A percentile compares a stretch with the other conserved stretches of the same genome.
Evolutionary conservation across 2,888 invertebrate genomes (phyloP).

Genomic region (Tetragonisca angustula): DNA sequence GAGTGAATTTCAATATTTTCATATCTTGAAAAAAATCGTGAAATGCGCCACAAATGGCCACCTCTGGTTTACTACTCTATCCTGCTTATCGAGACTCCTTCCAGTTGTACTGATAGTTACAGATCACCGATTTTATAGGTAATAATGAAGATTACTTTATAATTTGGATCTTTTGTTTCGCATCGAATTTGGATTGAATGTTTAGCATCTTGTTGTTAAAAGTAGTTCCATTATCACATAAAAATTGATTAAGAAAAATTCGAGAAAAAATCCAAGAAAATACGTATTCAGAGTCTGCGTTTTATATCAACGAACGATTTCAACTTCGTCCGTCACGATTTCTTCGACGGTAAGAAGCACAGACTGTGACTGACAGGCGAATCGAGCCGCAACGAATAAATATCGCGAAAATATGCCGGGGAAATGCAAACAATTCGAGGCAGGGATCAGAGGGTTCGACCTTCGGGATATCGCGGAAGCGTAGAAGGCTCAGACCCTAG

Average conservation of each 20-base stretch:
- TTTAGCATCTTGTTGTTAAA: too few species aligned
- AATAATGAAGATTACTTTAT: too few species aligned
- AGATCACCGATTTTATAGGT: too few species aligned
- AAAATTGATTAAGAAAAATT: not conserved
- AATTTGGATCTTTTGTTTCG: too few species aligned
- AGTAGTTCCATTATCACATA: too few species aligned
- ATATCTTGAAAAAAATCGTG: too few species aligned
- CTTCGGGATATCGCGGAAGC: conserved; percentile 26
- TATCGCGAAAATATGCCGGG: conserved; percentile 79
- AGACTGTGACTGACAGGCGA: conserved; percentile 77
- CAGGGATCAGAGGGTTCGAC: conserved; percentile 39
- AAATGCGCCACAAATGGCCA: too few species aligned
- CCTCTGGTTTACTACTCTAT: too few species aligned
- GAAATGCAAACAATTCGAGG: conserved; percentile 81
- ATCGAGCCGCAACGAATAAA: conserved; percentile 77
- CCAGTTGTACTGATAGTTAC: too few species aligned
- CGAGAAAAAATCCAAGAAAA: not conserved
- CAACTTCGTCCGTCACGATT: conserved; percentile 34
- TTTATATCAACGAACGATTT: not conserved
- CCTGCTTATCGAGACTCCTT: too few species aligned
- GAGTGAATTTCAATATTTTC: too few species aligned
- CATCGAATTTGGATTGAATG: too few species aligned
- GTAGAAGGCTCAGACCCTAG: conserved; percentile 39
- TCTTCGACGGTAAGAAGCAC: conserved; percentile 39
- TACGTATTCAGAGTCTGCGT: not conserved